Percentiles rank a stretch among this genome's conserved stretches.
These are phyloP conservation scores for Acleris sparsana DNA, from an alignment of 2,888 invertebrate species.

Conservation along the genomic window DNA sequence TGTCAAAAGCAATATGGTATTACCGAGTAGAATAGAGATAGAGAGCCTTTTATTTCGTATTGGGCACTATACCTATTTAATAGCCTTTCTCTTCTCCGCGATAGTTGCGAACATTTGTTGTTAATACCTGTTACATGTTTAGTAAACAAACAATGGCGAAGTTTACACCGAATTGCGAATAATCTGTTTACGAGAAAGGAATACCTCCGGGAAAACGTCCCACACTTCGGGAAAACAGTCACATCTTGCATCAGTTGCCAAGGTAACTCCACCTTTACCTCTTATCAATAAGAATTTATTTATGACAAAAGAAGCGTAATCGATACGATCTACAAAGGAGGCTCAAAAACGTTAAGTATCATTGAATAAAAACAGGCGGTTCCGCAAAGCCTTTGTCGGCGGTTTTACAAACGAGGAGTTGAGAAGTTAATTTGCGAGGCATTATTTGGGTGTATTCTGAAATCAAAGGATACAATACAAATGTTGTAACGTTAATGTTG, in stretches of 20 bases:
- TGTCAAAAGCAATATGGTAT: no score
- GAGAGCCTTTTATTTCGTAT: no score
- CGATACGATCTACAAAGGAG: background rate
- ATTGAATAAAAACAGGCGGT: constrained; percentile 13
- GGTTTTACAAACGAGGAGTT: background rate
- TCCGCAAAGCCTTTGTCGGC: constrained; percentile 5
- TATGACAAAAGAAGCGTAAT: no score
- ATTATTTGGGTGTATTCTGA: background rate
- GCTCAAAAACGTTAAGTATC: constrained; percentile 16
- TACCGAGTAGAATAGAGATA: no score
- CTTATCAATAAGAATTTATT: no score
- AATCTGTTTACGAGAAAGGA: constrained; percentile 28
- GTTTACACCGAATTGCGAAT: constrained; percentile 10
- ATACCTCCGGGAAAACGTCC: constrained; percentile 12
- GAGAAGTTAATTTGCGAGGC: background rate
- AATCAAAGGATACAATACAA: no score
- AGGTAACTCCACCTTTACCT: no score
- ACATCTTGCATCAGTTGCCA: no score
- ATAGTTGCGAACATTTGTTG: background rate
- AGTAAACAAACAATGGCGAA: constrained; percentile 19
- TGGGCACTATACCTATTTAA: background rate
- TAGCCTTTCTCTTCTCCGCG: background rate
- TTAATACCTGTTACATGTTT: constrained; percentile 2
- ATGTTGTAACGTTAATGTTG: no score
- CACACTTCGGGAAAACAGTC: background rate